Evolutionary conservation across 2,113 vertebrate species (phyloP).

Genomic region (Thunnus thynnus): DNA sequence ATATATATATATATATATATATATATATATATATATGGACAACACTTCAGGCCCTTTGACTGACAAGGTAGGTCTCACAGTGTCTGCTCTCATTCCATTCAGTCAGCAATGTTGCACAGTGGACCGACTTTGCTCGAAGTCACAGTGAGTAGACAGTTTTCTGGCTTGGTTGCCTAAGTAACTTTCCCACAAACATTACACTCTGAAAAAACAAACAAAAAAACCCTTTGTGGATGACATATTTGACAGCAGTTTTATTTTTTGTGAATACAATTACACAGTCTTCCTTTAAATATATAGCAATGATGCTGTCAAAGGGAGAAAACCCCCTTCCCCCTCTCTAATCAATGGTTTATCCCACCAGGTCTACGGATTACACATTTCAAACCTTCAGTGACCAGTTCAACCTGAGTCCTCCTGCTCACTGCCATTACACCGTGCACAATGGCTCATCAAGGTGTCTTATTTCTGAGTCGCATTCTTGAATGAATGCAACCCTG

Average conservation of each 20-base stretch:
- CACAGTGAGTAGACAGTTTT: background rate
- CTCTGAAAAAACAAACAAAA: background rate
- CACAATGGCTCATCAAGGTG: conserved; percentile 52
- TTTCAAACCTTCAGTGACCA: conserved; percentile 37
- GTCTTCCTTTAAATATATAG: conserved; percentile 19
- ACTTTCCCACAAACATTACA: background rate
- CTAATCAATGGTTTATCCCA: conserved; percentile 54
- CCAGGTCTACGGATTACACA: conserved; percentile 39
- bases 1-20: too few relatives aligned
- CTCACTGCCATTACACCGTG: conserved; percentile 14
- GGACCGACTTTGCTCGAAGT: background rate
- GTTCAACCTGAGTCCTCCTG: conserved; percentile 38
- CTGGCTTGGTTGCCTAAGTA: background rate
- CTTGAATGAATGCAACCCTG: conserved; percentile 41
- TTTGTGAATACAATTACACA: background rate
- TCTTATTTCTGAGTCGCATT: conserved; percentile 62
- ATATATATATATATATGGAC: too few relatives aligned
- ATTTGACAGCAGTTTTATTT: background rate
- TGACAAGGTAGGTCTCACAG: conserved; percentile 46
- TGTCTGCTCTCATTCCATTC: conserved; percentile 51
- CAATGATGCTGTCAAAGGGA: conserved; percentile 40
- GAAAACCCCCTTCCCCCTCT: conserved; percentile 12
- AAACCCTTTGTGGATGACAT: background rate
- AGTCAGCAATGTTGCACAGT: conserved; percentile 1
- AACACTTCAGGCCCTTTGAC: conserved; percentile 5